Evolutionary conservation across 2,113 vertebrate genomes (phyloP).

Genomic region (Mobula birostris): DNA sequence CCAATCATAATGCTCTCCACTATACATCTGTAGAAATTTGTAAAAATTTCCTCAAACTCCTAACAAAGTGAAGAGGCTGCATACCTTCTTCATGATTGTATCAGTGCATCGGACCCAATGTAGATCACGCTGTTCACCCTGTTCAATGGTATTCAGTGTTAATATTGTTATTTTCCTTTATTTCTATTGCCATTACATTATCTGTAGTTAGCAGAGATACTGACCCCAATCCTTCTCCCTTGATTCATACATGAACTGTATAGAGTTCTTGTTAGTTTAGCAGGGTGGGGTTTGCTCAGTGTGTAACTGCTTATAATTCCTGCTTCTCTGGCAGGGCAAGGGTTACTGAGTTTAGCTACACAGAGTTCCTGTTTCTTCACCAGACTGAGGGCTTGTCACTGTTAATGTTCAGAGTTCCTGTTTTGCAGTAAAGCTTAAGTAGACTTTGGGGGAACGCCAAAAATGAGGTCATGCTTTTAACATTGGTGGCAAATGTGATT

Average conservation of each 20-base stretch:
- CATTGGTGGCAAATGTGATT: conserved; percentile 14
- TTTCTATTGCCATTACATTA: too few relatives aligned
- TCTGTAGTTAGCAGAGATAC: too few relatives aligned
- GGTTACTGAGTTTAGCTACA: neutral
- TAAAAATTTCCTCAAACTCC: too few relatives aligned
- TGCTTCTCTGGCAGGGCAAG: neutral
- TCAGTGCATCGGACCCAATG: too few relatives aligned
- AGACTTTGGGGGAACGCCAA: neutral
- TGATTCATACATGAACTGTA: neutral
- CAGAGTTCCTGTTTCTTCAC: neutral
- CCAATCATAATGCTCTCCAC: too few relatives aligned
- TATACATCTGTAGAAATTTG: too few relatives aligned
- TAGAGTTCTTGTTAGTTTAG: neutral
- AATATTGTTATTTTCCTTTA: too few relatives aligned
- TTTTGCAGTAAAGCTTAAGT: conserved; percentile 27
- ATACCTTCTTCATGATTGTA: too few relatives aligned
- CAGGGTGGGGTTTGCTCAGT: neutral
- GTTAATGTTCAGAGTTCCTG: conserved; percentile 17
- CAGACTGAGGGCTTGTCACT: neutral
- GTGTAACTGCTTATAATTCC: neutral
- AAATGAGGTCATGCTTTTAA: conserved; percentile 35
- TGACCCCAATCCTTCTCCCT: too few relatives aligned
- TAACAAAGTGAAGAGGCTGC: too few relatives aligned
- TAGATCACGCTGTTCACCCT: too few relatives aligned
- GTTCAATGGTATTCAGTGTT: too few relatives aligned